phyloP scores from a whole-genome alignment of 2,797 vertebrate species.

The Valencia hispanica region DNA sequence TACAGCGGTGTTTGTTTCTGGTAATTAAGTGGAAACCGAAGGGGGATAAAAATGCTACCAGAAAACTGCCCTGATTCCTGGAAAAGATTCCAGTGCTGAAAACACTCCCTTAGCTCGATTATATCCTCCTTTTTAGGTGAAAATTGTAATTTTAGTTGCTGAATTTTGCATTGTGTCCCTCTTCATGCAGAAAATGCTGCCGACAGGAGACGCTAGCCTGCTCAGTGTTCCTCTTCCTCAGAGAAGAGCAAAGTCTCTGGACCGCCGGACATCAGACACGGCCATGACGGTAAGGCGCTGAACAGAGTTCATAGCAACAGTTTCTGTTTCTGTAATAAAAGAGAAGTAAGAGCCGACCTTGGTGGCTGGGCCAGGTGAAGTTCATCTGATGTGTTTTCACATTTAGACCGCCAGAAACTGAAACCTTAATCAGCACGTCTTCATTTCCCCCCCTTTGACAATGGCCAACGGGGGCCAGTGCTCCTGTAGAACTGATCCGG shows the following conservation, averaged over 20 bases:
- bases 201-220: constrained; percentile 33
- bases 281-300: constrained; percentile 64
- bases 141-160: not conserved
- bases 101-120: constrained; percentile 6
- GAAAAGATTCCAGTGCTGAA: constrained; percentile 3
- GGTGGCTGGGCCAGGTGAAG: not conserved
- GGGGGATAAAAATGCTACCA: too few relatives aligned
- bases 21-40: too few relatives aligned
- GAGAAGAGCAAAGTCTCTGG: constrained; percentile 69
- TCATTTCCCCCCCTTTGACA: not conserved
- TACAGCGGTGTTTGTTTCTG: too few relatives aligned
- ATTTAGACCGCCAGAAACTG: not conserved
- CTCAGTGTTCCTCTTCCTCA: constrained; percentile 33
- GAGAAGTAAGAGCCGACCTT: not conserved
- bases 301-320: not conserved
- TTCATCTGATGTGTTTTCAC: not conserved
- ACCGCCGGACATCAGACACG: constrained; percentile 62
- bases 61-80: not conserved
- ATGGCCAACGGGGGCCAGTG: too few relatives aligned
- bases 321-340: not conserved
- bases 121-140: constrained; percentile 1
- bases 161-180: not conserved
- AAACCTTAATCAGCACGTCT: not conserved
- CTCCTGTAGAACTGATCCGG: too few relatives aligned
- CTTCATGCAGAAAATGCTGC: constrained; percentile 57